phyloP scores from a whole-genome alignment of 2,797 vertebrate species.

The Cichlasoma orientale region DNA sequence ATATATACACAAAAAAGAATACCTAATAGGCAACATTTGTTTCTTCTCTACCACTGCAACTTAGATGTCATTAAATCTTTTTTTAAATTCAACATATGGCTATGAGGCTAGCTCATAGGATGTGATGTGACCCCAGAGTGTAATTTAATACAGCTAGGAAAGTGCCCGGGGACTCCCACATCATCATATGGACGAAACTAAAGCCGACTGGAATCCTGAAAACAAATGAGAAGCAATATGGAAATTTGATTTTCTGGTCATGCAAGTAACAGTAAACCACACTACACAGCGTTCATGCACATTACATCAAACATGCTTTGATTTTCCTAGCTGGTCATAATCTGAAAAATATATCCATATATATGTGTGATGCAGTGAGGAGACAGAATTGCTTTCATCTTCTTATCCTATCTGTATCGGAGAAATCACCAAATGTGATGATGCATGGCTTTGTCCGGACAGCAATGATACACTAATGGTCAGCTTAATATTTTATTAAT shows the following conservation, averaged over 20 bases:
- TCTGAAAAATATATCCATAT: not conserved
- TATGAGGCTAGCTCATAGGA: conserved; percentile 7
- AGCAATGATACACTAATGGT: not conserved
- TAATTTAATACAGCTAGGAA: conserved; percentile 28
- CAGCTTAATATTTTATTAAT: not conserved
- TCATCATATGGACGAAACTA: not conserved
- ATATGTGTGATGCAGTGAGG: not conserved
- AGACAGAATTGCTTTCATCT: not conserved
- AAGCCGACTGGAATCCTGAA: not conserved
- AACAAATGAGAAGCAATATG: not conserved
- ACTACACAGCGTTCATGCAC: not conserved
- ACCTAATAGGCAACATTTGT: conserved; percentile 29
- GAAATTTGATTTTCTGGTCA: not conserved
- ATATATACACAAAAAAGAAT: not conserved
- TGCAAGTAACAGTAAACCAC: not conserved
- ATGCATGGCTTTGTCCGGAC: not conserved
- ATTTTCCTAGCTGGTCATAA: not conserved
- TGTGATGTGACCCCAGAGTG: conserved; percentile 39
- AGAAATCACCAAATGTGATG: not conserved
- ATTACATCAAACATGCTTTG: not conserved
- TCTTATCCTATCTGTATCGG: too few relatives aligned
- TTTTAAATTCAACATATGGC: conserved; percentile 23
- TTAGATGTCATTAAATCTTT: conserved; percentile 1
- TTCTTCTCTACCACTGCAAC: not conserved
- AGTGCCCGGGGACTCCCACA: not conserved